Evolutionary conservation across 1,140 invertebrate species (phyloP), one percentile per base, ranked within the genome.

Genomic region (Euwallacea similis): DNA sequence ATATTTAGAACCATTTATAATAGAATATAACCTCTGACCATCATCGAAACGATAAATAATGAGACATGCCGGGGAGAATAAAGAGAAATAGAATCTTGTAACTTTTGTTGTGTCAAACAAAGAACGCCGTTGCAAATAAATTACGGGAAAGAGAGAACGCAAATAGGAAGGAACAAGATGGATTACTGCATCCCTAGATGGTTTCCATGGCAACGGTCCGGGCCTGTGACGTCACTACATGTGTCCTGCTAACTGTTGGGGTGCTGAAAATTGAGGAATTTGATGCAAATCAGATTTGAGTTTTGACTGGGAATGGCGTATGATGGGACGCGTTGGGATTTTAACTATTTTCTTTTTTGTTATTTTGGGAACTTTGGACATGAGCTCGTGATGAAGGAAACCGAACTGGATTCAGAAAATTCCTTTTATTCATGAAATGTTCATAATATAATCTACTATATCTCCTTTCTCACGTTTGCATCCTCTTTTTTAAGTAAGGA

Each of bases 151-250:
- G 67, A 76, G 74, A 77, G 76, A 76, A 71, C 65, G 53, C 71
- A 61, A 73, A 58, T 62, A 71, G 74, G 70, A 72, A 78, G 74
- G 76, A 77, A 78, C 74, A 76, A 76, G 76, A 79, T 77, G 76
- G 76, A 79, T 76, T 76, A 75, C 75, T 73, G 71, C 75, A 79
- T 79, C 77, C 77, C 77, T 74, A 76, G 77, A 79, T 75, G 76
- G 77, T 79, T 75, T 71, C 77, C 74, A 77, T 77, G 65, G 75
- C 72, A 58, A 79, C 76, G 71, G 66, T 77, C 75, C 76, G 77
- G 77, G 75, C 72, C 69, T 50, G 72, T 78, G 75, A 79, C 78
- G 78, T 79, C 74, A 76, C 68, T 54, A 47, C 59, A 72, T 74
- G 69, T 71, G 74, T 73, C 72, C 66, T 65, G 69, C 73, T 59